These are phyloP conservation scores for Noctua janthina DNA, from an alignment of 2,888 invertebrate genomes.

Conservation along the genomic window DNA sequence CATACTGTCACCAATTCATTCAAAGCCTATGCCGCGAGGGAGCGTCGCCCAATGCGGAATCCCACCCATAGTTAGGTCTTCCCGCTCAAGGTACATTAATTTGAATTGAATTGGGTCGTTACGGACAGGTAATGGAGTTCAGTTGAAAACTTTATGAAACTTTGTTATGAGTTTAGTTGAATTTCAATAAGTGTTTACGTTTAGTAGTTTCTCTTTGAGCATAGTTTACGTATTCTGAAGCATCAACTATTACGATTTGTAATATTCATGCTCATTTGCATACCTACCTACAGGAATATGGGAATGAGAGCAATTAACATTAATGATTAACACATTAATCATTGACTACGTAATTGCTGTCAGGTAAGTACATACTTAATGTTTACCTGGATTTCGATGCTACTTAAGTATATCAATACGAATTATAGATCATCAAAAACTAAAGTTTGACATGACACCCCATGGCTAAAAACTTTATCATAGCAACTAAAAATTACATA, in stretches of 20 bases:
- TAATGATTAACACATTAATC: background rate
- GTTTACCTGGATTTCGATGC: background rate
- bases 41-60: slow-evolving; percentile 58
- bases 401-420: background rate
- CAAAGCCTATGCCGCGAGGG: slow-evolving; percentile 61
- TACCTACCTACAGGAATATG: background rate
- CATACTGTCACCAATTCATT: slow-evolving; percentile 73
- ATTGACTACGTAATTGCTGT: background rate
- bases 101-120: slow-evolving; percentile 57
- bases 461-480: background rate
- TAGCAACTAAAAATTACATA: background rate
- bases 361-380: slow-evolving; percentile 1
- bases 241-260: background rate
- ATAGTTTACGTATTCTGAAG: slow-evolving; percentile 1
- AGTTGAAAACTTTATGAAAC: slow-evolving; percentile 30
- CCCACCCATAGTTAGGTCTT: slow-evolving; percentile 65
- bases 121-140: slow-evolving; percentile 35
- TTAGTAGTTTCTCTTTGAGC: background rate
- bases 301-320: slow-evolving; percentile 8
- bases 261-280: slow-evolving; percentile 17
- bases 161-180: background rate
- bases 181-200: background rate
- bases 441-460: background rate
- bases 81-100: slow-evolving; percentile 59
- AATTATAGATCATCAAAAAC: background rate